phyloP scores from a whole-genome alignment of 2,113 vertebrate genomes.

The Vicugna pacos region DNA sequence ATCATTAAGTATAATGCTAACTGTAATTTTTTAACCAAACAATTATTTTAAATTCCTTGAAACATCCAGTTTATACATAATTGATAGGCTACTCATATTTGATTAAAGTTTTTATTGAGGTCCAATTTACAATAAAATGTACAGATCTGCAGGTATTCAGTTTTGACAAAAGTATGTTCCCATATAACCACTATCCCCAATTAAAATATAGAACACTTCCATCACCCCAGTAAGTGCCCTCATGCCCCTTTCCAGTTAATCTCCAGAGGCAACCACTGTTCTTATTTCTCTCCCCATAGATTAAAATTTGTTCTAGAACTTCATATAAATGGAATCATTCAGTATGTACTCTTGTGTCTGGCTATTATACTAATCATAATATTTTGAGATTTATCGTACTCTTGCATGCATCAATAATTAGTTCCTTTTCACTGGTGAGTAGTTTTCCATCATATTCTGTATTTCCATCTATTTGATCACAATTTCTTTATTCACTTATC shows the following conservation, averaged over 20 bases:
- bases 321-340: neutral
- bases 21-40: neutral
- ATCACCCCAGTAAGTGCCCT: neutral
- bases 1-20: neutral
- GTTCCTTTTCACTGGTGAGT: neutral
- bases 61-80: neutral
- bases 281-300: neutral
- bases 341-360: neutral
- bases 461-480: no score
- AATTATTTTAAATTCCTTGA: neutral
- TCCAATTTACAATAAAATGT: neutral
- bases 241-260: neutral
- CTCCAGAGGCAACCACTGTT: neutral
- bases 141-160: neutral
- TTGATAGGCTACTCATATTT: neutral
- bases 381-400: neutral
- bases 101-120: neutral
- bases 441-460: neutral
- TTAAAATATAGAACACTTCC: neutral
- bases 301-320: neutral
- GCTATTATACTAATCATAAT: neutral
- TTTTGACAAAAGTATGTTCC: neutral
- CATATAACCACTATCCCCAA: neutral
- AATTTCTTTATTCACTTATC: neutral
- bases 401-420: neutral